Percentiles rank a stretch among this genome's conserved stretches.
These are phyloP conservation scores for Capromys pilorides DNA, from an alignment of 2,797 vertebrate genomes.

Conservation along the genomic window DNA sequence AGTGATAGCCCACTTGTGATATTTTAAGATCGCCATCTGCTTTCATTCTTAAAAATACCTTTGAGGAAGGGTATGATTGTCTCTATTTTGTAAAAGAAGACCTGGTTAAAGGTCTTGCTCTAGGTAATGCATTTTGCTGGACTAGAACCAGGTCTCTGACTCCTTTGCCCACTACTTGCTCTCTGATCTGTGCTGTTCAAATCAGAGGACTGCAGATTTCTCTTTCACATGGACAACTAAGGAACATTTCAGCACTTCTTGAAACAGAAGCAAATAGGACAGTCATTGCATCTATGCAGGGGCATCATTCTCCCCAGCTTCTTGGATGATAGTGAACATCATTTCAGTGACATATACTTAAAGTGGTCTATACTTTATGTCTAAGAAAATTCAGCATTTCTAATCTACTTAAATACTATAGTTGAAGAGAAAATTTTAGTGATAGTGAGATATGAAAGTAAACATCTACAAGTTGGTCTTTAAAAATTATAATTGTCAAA, in stretches of 20 bases:
- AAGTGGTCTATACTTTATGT: not conserved
- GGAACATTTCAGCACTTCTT: not conserved
- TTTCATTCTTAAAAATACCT: constrained; percentile 22
- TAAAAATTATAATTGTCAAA: constrained; percentile 32
- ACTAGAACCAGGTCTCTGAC: not conserved
- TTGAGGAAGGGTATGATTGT: not conserved
- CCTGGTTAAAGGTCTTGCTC: not conserved
- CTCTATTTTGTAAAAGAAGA: not conserved
- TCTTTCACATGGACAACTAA: not conserved
- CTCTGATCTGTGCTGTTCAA: not conserved
- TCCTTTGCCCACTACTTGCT: not conserved
- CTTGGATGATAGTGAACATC: not conserved
- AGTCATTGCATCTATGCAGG: not conserved
- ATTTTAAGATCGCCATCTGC: not conserved
- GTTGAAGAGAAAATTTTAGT: constrained; percentile 26
- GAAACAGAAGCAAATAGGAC: not conserved
- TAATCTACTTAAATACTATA: not conserved
- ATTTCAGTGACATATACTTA: constrained; percentile 7
- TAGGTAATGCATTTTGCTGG: not conserved
- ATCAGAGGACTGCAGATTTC: not conserved
- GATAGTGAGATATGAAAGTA: constrained; percentile 21
- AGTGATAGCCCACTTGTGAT: not conserved
- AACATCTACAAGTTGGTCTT: not conserved
- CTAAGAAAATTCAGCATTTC: constrained; percentile 48
- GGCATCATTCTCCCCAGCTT: not conserved